A percentile compares a stretch with the other conserved stretches of the same genome.
These are phyloP conservation scores for Baronia brevicornis DNA, from an alignment of 2,888 invertebrate genomes.

Conservation along the genomic window DNA sequence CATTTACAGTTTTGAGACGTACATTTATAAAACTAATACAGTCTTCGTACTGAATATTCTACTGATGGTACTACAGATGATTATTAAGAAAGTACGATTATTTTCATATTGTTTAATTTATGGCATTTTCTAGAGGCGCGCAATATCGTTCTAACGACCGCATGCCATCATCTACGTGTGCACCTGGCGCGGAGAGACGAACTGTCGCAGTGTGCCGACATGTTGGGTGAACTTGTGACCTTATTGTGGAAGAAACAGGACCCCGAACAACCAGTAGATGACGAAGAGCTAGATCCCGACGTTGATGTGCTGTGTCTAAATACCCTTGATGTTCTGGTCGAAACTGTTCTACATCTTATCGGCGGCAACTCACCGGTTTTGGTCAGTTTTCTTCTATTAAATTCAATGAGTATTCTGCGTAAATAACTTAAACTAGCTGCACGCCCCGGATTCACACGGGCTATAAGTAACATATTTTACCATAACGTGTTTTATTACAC, in stretches of 20 bases:
- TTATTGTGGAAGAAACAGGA: constrained; percentile 70
- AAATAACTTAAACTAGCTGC: no score
- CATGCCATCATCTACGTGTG: constrained; percentile 88
- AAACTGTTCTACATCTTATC: constrained; percentile 87
- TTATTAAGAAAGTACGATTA: no score
- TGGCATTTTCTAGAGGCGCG: constrained; percentile 84
- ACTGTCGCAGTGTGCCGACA: constrained; percentile 87
- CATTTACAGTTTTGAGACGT: no score
- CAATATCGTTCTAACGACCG: constrained; percentile 86
- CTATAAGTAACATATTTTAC: no score
- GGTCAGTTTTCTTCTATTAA: no score
- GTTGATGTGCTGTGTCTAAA: constrained; percentile 88
- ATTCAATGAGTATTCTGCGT: no score
- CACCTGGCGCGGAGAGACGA: constrained; percentile 90
- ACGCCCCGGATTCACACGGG: no score
- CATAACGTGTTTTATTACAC: no score
- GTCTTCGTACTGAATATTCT: no score
- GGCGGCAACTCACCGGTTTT: constrained; percentile 84
- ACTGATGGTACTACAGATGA: no score
- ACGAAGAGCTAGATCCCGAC: constrained; percentile 77
- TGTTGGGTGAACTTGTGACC: constrained; percentile 88
- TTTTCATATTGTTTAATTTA: no score
- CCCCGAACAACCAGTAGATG: constrained; percentile 50
- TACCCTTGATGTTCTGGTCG: constrained; percentile 88
- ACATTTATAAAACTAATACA: no score